Evolutionary conservation across 1,140 invertebrate genomes (phyloP).

Genomic region (Trichonephila inaurata): DNA sequence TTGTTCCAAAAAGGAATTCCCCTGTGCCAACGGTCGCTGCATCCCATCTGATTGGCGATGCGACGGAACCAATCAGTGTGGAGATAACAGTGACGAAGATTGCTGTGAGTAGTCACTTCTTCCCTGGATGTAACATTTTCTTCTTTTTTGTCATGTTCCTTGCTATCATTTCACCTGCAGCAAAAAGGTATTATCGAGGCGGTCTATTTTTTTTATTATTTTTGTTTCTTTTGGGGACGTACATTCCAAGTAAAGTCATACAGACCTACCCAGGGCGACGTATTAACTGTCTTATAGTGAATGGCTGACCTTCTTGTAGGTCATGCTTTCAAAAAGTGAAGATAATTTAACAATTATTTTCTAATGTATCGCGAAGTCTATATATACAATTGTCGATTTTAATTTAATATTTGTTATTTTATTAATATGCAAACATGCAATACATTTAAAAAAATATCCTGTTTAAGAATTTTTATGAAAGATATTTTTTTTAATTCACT

Average conservation of each 20-base stretch:
- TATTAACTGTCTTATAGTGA: background rate
- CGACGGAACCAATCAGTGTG: constrained; percentile 81
- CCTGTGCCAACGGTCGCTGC: constrained; percentile 82
- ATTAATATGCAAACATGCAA: too few species aligned
- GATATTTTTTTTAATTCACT: too few species aligned
- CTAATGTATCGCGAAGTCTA: too few species aligned
- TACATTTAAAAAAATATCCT: too few species aligned
- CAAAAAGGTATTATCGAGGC: constrained; percentile 44
- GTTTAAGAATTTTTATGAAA: too few species aligned
- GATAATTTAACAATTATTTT: background rate
- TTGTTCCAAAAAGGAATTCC: constrained; percentile 79
- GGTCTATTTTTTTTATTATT: background rate
- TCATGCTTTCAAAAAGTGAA: background rate
- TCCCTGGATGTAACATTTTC: constrained; percentile 56
- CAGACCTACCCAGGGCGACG: background rate
- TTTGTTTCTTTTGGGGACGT: background rate
- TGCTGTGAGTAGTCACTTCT: constrained; percentile 85
- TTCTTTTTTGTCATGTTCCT: background rate
- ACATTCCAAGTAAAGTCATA: background rate
- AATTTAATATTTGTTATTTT: too few species aligned
- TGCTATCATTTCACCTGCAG: constrained; percentile 57
- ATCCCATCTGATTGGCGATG: constrained; percentile 80
- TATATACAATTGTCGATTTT: too few species aligned
- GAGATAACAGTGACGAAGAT: constrained; percentile 83
- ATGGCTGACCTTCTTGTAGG: background rate